phyloP scores from a whole-genome alignment of 2,888 invertebrate genomes.

The Venusia cambrica region DNA sequence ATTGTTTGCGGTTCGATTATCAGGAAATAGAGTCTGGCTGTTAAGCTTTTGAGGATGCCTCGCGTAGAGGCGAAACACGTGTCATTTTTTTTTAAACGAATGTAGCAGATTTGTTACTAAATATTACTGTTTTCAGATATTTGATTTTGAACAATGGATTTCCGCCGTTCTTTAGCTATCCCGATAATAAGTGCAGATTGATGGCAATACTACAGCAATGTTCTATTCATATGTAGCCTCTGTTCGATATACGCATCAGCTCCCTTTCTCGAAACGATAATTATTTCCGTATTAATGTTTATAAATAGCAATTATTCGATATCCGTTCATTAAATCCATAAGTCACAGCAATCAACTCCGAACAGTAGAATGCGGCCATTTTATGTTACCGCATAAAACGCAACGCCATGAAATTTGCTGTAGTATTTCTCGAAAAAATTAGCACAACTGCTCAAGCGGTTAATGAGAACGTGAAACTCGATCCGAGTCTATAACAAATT shows the following conservation, averaged over 20 bases:
- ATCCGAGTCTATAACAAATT: slow-evolving; percentile 63
- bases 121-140: too few species aligned
- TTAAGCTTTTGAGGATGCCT: too few species aligned
- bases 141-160: too few species aligned
- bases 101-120: too few species aligned
- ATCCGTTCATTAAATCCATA: slow-evolving; percentile 50
- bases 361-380: slow-evolving; percentile 50
- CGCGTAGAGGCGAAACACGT: too few species aligned
- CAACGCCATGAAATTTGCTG: slow-evolving; percentile 66
- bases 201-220: too few species aligned
- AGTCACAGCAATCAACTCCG: slow-evolving; percentile 52
- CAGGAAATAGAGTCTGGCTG: too few species aligned
- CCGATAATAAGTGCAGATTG: too few species aligned
- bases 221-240: too few species aligned
- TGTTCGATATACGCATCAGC: slow-evolving; percentile 7
- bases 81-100: too few species aligned
- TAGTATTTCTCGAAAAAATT: slow-evolving; percentile 72
- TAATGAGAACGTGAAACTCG: slow-evolving; percentile 76
- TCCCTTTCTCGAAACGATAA: slow-evolving; percentile 16
- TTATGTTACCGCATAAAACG: slow-evolving; percentile 61
- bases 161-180: too few species aligned
- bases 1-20: too few species aligned
- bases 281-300: slow-evolving; percentile 27
- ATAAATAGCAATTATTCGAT: slow-evolving; percentile 28
- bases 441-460: slow-evolving; percentile 73